Evolutionary conservation across 1,140 invertebrate species (phyloP).

Genomic region (Lordiphosa mommai): DNA sequence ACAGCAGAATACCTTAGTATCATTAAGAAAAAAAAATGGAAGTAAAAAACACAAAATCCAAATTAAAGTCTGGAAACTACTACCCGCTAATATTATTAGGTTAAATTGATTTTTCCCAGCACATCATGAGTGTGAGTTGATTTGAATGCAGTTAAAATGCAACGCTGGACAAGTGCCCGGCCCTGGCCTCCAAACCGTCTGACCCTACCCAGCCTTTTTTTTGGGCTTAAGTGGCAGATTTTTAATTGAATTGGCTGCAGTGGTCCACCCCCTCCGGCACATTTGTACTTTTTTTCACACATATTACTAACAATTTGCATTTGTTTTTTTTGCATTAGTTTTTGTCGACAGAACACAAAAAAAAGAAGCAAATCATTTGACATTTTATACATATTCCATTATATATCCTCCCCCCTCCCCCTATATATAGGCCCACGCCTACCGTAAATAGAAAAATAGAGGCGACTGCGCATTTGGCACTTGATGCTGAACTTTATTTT

Average conservation of each 20-base stretch:
- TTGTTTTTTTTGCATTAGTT: conserved; percentile 73
- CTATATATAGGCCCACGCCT: conserved; percentile 22
- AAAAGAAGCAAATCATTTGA: conserved; percentile 52
- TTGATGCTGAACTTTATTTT: conserved; percentile 52
- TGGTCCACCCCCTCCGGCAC: conserved; percentile 7
- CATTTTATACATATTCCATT: conserved; percentile 61
- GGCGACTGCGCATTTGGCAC: conserved; percentile 67
- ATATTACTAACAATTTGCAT: conserved; percentile 69
- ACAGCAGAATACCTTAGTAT: no score
- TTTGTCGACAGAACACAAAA: conserved; percentile 20
- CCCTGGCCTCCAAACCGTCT: background rate
- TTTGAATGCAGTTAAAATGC: background rate
- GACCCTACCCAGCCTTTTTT: conserved; percentile 3
- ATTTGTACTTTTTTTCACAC: conserved; percentile 41
- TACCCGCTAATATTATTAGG: no score
- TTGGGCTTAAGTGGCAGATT: conserved; percentile 71
- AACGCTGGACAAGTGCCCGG: background rate
- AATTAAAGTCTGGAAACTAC: no score
- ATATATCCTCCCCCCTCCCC: conserved; percentile 31
- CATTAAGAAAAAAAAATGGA: no score
- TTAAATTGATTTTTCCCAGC: background rate
- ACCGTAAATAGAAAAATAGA: conserved; percentile 67
- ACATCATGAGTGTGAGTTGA: no score
- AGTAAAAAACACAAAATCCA: no score
- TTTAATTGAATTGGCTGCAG: conserved; percentile 76